Evolutionary conservation across 53 echinoderm and acorn worm genomes (phyloP).

Genomic region (Paracentrotus lividus): DNA sequence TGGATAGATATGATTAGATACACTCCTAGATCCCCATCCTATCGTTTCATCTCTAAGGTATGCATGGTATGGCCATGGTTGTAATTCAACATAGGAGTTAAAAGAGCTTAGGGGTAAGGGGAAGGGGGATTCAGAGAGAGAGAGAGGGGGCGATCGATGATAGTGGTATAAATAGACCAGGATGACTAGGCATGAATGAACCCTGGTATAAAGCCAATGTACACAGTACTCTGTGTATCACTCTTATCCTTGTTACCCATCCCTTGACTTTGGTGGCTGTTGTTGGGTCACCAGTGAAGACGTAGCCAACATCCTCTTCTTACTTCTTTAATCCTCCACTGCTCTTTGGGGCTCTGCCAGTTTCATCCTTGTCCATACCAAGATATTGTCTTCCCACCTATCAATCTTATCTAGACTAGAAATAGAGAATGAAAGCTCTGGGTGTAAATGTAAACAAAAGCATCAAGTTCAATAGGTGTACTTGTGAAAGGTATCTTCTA

Average conservation of each 20-base stretch:
- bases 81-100: conserved; percentile 34
- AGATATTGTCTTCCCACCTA: no score
- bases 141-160: background rate
- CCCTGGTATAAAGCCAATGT: background rate
- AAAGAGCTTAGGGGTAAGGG: conserved; percentile 33
- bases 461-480: no score
- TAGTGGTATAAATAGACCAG: background rate
- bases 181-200: background rate
- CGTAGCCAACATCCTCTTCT: no score
- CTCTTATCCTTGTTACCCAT: no score
- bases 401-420: background rate
- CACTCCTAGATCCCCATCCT: background rate
- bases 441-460: no score
- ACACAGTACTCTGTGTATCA: no score
- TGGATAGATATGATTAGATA: background rate
- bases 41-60: conserved; percentile 14
- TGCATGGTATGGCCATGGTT: conserved; percentile 56
- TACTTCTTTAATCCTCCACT: no score
- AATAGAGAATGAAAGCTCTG: background rate
- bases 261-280: no score
- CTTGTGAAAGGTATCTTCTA: no score
- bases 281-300: no score
- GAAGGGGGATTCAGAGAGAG: background rate
- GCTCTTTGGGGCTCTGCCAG: no score
- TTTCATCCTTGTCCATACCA: background rate